These are phyloP conservation scores for Mormyrus proboscirostris DNA, from an alignment of 2,797 vertebrate species.

Conservation along the genomic window DNA sequence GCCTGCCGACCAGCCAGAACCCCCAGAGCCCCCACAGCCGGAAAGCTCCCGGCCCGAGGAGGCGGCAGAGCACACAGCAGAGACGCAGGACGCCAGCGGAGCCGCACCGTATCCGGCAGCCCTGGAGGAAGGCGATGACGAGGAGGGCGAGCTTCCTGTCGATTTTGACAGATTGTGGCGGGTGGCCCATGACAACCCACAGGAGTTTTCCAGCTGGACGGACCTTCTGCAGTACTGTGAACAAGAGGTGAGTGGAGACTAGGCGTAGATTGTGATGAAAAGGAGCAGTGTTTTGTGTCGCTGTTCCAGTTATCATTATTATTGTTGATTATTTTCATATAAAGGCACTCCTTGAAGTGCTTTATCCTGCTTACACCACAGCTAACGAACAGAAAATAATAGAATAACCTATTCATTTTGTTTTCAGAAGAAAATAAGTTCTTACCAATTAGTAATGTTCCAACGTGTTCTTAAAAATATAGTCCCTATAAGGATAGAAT, in stretches of 20 bases:
- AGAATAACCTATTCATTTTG: neutral
- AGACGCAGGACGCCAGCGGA: conserved; percentile 15
- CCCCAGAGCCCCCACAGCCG: neutral
- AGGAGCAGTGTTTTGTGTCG: neutral
- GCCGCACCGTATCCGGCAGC: conserved; percentile 35
- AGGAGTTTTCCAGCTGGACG: conserved; percentile 72
- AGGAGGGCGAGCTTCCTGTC: conserved; percentile 53
- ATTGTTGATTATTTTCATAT: neutral
- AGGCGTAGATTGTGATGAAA: neutral
- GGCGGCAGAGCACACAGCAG: neutral
- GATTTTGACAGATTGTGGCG: conserved; percentile 73
- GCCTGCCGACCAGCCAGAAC: conserved; percentile 19
- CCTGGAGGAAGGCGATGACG: conserved; percentile 38
- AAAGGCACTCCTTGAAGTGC: neutral
- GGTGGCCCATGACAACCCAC: conserved; percentile 58
- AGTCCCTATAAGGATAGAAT: neutral
- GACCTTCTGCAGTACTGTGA: conserved; percentile 75
- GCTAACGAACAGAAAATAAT: neutral
- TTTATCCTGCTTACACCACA: neutral
- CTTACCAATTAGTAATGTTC: neutral
- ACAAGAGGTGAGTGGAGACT: conserved; percentile 60
- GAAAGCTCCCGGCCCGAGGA: neutral
- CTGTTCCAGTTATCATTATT: neutral
- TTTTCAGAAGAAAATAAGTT: neutral
- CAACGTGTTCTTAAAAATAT: neutral